These are phyloP conservation scores for Anagyrus pseudococci DNA, from an alignment of 2,888 invertebrate genomes.

Conservation along the genomic window DNA sequence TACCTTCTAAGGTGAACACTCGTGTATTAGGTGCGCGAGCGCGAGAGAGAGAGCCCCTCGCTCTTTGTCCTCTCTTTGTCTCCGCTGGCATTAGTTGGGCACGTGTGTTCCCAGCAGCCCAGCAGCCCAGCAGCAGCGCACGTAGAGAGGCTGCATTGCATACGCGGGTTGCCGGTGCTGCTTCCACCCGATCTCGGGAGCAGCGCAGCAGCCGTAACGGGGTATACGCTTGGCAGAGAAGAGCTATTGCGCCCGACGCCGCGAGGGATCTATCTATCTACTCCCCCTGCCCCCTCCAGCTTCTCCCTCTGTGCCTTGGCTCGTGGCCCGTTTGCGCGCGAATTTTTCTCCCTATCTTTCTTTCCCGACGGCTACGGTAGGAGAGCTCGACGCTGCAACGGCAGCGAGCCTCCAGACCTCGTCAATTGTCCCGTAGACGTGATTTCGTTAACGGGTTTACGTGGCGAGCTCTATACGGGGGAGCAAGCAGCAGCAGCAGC, in stretches of 20 bases:
- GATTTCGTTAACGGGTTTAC: slow-evolving; percentile 38
- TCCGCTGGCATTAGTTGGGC: background rate
- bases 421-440: slow-evolving; percentile 35
- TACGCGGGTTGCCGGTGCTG: no score
- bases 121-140: background rate
- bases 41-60: background rate
- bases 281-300: background rate
- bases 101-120: background rate
- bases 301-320: background rate
- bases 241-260: slow-evolving; percentile 35
- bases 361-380: no score
- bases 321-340: no score
- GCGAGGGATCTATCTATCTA: slow-evolving; percentile 30
- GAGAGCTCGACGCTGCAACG: background rate
- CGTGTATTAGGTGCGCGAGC: no score
- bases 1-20: no score
- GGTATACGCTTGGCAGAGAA: slow-evolving; percentile 25
- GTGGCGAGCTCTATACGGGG: background rate
- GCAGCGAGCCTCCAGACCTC: slow-evolving; percentile 7
- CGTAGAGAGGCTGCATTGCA: no score
- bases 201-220: slow-evolving; percentile 28
- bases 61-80: slow-evolving; percentile 30
- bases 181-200: no score
- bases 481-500: background rate
- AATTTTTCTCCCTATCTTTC: no score